A percentile compares a stretch with the other conserved stretches of the same genome.
These are phyloP conservation scores for Trichogramma dendrolimi DNA, from an alignment of 2,888 invertebrate genomes.

Conservation along the genomic window DNA sequence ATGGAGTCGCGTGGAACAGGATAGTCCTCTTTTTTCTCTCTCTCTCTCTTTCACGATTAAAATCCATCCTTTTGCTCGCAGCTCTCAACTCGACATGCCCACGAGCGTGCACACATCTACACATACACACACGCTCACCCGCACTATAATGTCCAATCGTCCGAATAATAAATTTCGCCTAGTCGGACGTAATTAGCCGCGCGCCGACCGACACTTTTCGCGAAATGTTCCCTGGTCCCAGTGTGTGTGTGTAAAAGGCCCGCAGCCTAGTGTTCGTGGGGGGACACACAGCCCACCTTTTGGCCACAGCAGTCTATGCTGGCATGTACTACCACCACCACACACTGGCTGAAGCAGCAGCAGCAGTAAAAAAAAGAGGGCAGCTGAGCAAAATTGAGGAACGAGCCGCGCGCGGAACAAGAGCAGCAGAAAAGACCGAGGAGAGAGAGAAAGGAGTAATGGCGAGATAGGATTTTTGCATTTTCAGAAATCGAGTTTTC, in stretches of 20 bases:
- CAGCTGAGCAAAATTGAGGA: too few relatives aligned
- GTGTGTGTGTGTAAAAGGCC: too few relatives aligned
- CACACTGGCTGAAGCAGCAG: too few relatives aligned
- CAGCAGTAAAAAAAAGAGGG: too few relatives aligned
- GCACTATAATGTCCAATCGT: too few relatives aligned
- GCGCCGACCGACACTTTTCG: conserved; percentile 7
- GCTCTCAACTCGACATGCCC: conserved; percentile 13
- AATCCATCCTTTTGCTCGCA: conserved; percentile 30
- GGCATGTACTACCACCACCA: too few relatives aligned
- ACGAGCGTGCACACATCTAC: not conserved
- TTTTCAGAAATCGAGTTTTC: conserved; percentile 25
- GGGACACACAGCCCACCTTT: too few relatives aligned
- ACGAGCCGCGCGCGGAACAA: not conserved
- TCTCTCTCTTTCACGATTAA: conserved; percentile 22
- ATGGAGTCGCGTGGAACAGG: too few relatives aligned
- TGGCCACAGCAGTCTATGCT: too few relatives aligned
- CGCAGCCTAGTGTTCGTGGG: too few relatives aligned
- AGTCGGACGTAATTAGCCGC: conserved; percentile 15
- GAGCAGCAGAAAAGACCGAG: not conserved
- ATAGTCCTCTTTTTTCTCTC: conserved; percentile 13
- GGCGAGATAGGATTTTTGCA: conserved; percentile 15
- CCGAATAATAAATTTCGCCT: conserved; percentile 20
- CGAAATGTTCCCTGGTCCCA: not conserved
- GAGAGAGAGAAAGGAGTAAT: conserved; percentile 1
- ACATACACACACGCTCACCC: too few relatives aligned